phyloP scores from a whole-genome alignment of 2,113 vertebrate genomes.

The Ancistrus triradiatus region DNA sequence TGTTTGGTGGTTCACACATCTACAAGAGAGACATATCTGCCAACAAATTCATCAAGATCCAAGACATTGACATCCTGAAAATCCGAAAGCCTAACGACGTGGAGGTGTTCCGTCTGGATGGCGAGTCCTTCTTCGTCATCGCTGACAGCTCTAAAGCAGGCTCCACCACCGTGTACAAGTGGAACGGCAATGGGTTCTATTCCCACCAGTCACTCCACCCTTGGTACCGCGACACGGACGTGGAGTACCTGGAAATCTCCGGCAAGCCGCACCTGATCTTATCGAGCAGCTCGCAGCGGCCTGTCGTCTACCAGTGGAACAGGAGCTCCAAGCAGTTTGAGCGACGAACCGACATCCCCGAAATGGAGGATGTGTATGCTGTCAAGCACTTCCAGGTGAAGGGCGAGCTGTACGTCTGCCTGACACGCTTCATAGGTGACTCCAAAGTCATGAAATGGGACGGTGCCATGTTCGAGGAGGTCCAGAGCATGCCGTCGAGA shows the following conservation, averaged over 20 bases:
- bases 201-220: slow-evolving; percentile 94
- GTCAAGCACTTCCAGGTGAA: slow-evolving; percentile 93
- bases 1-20: slow-evolving; percentile 97
- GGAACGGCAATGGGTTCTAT: slow-evolving; percentile 99
- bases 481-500: slow-evolving; percentile 94
- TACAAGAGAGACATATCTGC: slow-evolving; percentile 92
- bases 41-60: slow-evolving; percentile 98
- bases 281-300: slow-evolving; percentile 95
- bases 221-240: slow-evolving; percentile 96
- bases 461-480: slow-evolving; percentile 88
- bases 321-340: slow-evolving; percentile 83
- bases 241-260: slow-evolving; percentile 91
- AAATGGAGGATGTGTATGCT: slow-evolving; percentile 95
- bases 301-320: slow-evolving; percentile 97
- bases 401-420: slow-evolving; percentile 89
- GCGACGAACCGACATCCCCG: slow-evolving; percentile 91
- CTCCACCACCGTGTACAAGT: slow-evolving; percentile 95
- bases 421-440: slow-evolving; percentile 98
- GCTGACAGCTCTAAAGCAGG: slow-evolving; percentile 98
- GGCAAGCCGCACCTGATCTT: slow-evolving; percentile 91
- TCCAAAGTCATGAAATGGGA: slow-evolving; percentile 99
- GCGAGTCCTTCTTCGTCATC: slow-evolving; percentile 92
- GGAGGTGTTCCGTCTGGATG: slow-evolving; percentile 88
- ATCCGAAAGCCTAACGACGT: slow-evolving; percentile 98
- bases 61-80: slow-evolving; percentile 97